Conservation (phyloP, 2,113 vertebrate genomes). For the Semnornis frantzii region DNA sequence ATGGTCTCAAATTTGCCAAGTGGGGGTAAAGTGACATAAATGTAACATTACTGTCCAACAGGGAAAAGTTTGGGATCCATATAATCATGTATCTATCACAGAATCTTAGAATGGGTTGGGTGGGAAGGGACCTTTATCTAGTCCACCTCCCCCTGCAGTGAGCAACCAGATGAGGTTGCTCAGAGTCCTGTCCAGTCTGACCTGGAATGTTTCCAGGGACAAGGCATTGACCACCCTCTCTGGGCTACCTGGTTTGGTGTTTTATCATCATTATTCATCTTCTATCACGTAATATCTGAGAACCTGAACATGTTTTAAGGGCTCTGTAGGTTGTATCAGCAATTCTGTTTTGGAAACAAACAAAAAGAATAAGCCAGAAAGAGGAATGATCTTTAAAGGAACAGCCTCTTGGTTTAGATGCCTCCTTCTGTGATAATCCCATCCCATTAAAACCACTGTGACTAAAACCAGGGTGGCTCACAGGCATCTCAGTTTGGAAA, state of each 20-base stretch:
- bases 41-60: neutral
- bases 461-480: neutral
- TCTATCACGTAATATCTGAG: too few relatives aligned
- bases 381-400: neutral
- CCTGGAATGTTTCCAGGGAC: neutral
- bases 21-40: neutral
- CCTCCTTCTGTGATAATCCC: neutral
- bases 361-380: neutral
- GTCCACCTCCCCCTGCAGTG: too few relatives aligned
- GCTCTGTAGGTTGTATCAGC: neutral
- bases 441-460: neutral
- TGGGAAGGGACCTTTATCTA: neutral
- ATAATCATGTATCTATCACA: neutral
- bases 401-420: neutral
- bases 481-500: neutral
- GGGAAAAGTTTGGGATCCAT: neutral
- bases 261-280: neutral
- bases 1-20: neutral
- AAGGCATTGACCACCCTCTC: neutral
- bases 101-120: neutral
- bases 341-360: neutral
- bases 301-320: too few relatives aligned
- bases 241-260: neutral
- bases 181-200: neutral
- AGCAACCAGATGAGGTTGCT: too few relatives aligned